These are phyloP conservation scores for Sebastes variabilis DNA, from an alignment of 2,797 vertebrate genomes.

Conservation along the genomic window DNA sequence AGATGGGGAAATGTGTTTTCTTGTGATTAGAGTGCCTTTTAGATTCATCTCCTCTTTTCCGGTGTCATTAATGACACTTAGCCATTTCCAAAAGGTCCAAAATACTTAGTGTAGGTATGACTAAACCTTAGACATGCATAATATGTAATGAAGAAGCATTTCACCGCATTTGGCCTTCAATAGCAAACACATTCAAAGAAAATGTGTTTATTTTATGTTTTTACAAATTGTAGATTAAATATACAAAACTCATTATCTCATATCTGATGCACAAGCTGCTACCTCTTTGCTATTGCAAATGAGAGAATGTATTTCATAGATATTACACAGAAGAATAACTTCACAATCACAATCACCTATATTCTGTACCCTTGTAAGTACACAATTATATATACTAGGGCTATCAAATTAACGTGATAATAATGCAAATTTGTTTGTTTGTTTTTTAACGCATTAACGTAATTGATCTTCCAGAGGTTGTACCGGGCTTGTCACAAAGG, in stretches of 20 bases:
- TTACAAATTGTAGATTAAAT: background rate
- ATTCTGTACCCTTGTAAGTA: background rate
- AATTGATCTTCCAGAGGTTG: too few relatives aligned
- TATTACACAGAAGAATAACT: background rate
- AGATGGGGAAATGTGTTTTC: background rate
- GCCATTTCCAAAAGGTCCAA: background rate
- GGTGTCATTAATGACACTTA: background rate
- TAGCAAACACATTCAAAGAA: background rate
- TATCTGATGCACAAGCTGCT: background rate
- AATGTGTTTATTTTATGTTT: background rate
- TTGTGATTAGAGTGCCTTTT: background rate
- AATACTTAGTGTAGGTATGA: background rate
- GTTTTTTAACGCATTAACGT: too few relatives aligned
- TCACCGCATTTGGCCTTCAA: background rate
- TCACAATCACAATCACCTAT: background rate
- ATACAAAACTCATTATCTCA: slow-evolving; percentile 5
- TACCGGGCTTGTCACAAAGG: rapidly evolving
- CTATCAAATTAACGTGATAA: too few relatives aligned
- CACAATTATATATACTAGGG: background rate
- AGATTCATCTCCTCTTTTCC: background rate
- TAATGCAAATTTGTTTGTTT: too few relatives aligned
- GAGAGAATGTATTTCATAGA: background rate
- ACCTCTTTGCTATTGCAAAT: background rate
- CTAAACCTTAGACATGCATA: background rate
- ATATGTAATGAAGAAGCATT: background rate